Evolutionary conservation across 2,797 vertebrate genomes (phyloP).

Genomic region (Myotis myotis): DNA sequence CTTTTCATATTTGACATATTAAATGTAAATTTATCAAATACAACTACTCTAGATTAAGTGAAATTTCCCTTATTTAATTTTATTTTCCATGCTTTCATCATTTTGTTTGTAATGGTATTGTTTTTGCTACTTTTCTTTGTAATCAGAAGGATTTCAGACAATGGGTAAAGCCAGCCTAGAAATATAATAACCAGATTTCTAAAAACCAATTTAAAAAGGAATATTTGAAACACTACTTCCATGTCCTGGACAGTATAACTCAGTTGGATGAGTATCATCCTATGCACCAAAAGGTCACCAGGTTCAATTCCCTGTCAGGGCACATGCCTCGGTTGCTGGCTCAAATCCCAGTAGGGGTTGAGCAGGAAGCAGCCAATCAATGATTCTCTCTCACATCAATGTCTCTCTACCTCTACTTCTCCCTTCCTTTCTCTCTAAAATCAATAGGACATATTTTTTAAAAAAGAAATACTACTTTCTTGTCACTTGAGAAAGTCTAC

Average conservation of each 20-base stretch:
- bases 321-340: neutral
- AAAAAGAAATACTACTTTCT: neutral
- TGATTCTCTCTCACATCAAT: neutral
- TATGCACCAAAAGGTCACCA: neutral
- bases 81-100: conserved; percentile 49
- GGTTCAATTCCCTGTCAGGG: neutral
- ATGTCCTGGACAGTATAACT: neutral
- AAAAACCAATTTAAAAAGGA: neutral
- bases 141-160: conserved; percentile 62
- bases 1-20: conserved; percentile 42
- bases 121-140: conserved; percentile 28
- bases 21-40: conserved; percentile 28
- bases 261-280: neutral
- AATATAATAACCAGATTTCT: conserved; percentile 56
- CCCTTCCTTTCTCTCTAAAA: neutral
- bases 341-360: neutral
- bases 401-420: neutral
- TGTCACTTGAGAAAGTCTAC: neutral
- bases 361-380: neutral
- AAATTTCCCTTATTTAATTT: conserved; percentile 53
- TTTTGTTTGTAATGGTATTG: neutral
- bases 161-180: neutral
- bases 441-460: neutral
- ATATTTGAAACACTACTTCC: neutral
- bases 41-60: neutral